Evolutionary conservation across 2,797 vertebrate genomes (phyloP).

Genomic region (Oreochromis mossambicus): DNA sequence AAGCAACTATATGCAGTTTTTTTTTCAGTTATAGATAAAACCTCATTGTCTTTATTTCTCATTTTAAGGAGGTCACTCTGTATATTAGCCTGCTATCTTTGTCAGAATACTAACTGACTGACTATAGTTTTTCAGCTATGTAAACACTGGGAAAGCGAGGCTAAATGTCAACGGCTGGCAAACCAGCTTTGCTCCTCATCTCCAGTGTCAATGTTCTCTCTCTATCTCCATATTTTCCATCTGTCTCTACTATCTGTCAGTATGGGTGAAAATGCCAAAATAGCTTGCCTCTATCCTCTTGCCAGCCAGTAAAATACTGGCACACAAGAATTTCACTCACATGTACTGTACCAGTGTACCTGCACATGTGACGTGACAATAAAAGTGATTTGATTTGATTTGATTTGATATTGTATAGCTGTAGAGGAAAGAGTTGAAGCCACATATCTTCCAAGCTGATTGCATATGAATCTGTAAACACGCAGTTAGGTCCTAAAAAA

Average conservation of each 20-base stretch:
- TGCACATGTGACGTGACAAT: too few species aligned
- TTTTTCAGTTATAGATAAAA: background rate
- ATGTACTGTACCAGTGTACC: too few species aligned
- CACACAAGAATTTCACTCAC: too few species aligned
- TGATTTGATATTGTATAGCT: background rate
- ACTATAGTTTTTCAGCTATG: background rate
- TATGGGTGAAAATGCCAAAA: background rate
- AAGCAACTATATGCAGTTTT: background rate
- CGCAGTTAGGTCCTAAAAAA: fast-evolving
- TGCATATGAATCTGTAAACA: background rate
- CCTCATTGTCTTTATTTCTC: background rate
- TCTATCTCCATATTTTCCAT: background rate
- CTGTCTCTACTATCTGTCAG: background rate
- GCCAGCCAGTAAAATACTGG: background rate
- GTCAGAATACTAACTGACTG: background rate
- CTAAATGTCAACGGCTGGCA: background rate
- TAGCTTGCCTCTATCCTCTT: background rate
- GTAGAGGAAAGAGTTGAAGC: background rate
- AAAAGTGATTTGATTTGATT: too few species aligned
- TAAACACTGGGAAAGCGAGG: background rate
- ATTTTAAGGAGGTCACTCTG: background rate
- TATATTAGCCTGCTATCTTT: background rate
- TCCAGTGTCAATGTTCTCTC: background rate
- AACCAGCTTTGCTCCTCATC: background rate
- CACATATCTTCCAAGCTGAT: background rate